phyloP scores from a whole-genome alignment of 2,113 vertebrate genomes.

The Chionis minor region DNA sequence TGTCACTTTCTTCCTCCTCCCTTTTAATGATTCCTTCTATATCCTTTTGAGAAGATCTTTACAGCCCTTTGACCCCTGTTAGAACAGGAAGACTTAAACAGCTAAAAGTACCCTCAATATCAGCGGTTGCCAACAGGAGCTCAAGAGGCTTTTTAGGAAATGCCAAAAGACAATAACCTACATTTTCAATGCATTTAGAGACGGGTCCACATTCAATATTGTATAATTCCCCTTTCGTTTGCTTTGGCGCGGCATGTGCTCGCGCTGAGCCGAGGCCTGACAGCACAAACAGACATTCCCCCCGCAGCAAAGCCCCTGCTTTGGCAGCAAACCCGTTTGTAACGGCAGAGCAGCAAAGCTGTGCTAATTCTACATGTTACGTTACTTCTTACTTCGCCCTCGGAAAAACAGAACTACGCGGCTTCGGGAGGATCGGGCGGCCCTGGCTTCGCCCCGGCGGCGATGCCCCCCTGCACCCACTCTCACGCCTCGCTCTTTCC shows the following conservation, averaged over 20 bases:
- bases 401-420: not conserved
- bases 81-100: conserved; percentile 77
- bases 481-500: not conserved
- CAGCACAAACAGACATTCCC: not conserved
- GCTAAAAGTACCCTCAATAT: conserved; percentile 72
- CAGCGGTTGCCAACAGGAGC: conserved; percentile 65
- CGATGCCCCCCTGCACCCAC: not conserved
- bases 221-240: conserved; percentile 57
- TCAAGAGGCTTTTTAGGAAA: conserved; percentile 77
- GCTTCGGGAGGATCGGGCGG: not conserved
- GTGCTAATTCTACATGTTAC: not conserved
- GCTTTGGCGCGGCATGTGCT: not conserved
- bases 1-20: conserved; percentile 75
- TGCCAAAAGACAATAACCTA: conserved; percentile 72
- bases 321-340: not conserved
- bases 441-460: not conserved
- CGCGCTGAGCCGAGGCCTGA: not conserved
- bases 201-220: conserved; percentile 52
- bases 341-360: not conserved
- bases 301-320: not conserved
- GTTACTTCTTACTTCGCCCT: not conserved
- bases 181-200: conserved; percentile 65
- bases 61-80: conserved; percentile 81
- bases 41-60: conserved; percentile 80
- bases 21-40: conserved; percentile 80